A percentile compares a stretch with the other conserved stretches of the same genome.
phyloP scores from a whole-genome alignment of 2,888 invertebrate genomes.

The Drosophila longiperda region DNA sequence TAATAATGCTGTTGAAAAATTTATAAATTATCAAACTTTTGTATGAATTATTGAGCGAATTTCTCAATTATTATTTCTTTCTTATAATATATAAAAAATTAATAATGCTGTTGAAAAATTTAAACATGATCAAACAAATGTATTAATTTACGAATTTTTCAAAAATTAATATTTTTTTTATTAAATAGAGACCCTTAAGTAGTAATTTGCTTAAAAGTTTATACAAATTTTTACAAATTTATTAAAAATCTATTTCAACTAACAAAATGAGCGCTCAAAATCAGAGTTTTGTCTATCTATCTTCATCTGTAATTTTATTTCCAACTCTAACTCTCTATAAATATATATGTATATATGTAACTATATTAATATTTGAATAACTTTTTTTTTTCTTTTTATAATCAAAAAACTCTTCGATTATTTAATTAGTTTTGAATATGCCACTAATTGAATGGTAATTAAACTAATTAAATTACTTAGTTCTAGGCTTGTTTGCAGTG shows the following conservation, averaged over 20 bases:
- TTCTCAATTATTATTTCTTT: neutral
- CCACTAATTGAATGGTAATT: neutral
- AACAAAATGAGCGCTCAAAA: neutral
- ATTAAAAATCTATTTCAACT: neutral
- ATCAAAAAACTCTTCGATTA: neutral
- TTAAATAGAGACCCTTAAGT: neutral
- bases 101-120: too few species aligned
- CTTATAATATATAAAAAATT: neutral
- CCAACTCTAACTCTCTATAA: neutral
- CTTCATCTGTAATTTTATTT: neutral
- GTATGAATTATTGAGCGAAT: neutral
- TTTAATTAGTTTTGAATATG: neutral
- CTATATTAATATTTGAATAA: neutral
- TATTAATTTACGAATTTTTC: too few species aligned
- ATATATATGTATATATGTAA: neutral
- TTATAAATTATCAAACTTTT: too few species aligned
- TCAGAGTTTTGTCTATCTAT: fast-evolving
- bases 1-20: too few species aligned
- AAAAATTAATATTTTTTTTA: neutral
- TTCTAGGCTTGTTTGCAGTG: neutral
- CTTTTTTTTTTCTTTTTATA: neutral
- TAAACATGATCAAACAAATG: too few species aligned
- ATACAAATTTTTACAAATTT: fast-evolving
- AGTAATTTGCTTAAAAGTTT: neutral
- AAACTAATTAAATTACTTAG: neutral